Base-by-base conservation (phyloP, 2,797 vertebrate species). In the Galago senegalensis region DNA sequence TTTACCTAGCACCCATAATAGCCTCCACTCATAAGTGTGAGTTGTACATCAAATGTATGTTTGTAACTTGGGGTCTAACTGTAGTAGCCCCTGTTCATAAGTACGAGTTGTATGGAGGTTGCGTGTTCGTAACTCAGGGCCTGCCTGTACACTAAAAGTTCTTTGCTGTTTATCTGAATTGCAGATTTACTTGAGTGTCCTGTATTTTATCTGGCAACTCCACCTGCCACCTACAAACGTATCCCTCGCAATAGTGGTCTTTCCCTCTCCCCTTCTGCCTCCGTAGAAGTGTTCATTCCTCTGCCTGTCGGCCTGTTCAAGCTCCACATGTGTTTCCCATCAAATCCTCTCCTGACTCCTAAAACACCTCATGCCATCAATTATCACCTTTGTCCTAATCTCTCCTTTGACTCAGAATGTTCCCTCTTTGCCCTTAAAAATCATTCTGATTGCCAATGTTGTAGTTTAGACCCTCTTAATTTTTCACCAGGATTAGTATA, bases 391-490 rank as follows among this genome's bases (percentile, higher is more conserved):
- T 87, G 67, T 61, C 65, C 61, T 37, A 3, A 87, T 82, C 76
- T 94, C n/a, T 93, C 49, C 82, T 73, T 89, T 88, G 77, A 92
- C 72, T 92, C 46, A 49, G 34, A 93, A 83, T 88, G 94, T 92
- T 88, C 53, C 34, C 10, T 58, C 58, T 86, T 92, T 87, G 5
- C 29, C 13, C 53, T 70, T 76, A 82, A 83, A 91, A 69, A 63
- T 4, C 11, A 18, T 63, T 88, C 70, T 83, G 49, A 49, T 4
- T 92, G 72, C 67, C 85, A 92, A 3, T 37, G 53, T 72, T 92
- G 25, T n/a, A 82, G 21, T 37, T 21, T 65, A 76, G 46, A 27
- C 34, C 25, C 43, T 75, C 43, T 87, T 89, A 67, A 61, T 40
- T 96, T 96, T 93, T 76, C 29, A 40, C 25, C 31, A 58, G 37